phyloP scores from a whole-genome alignment of 2,113 vertebrate species.

The Neotragus pygmaeus region DNA sequence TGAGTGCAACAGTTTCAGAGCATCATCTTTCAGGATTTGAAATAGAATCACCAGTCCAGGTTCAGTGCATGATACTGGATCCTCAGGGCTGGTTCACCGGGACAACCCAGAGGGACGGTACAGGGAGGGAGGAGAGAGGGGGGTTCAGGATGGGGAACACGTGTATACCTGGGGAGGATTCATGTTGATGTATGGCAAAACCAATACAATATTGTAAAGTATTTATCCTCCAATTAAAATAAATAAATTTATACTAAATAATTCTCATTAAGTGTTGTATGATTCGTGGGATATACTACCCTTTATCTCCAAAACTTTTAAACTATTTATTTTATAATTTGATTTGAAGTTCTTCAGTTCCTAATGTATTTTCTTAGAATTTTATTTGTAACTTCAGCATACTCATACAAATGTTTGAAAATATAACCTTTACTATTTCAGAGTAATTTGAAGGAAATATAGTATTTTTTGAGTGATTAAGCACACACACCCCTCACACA shows the following conservation, averaged over 20 bases:
- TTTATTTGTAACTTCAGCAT: background rate
- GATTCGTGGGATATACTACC: background rate
- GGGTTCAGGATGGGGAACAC: too few relatives aligned
- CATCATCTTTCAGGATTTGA: too few relatives aligned
- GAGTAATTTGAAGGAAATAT: background rate
- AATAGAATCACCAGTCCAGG: too few relatives aligned
- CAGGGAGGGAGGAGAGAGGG: too few relatives aligned
- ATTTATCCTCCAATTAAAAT: too few relatives aligned
- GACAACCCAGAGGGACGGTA: too few relatives aligned
- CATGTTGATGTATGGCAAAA: too few relatives aligned
- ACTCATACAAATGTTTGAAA: background rate
- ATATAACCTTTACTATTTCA: background rate
- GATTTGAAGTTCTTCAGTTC: background rate
- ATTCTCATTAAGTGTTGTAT: background rate
- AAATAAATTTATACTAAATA: background rate
- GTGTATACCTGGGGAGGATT: rapidly evolving
- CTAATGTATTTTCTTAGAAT: background rate
- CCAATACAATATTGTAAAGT: too few relatives aligned
- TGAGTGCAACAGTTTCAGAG: too few relatives aligned
- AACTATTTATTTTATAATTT: background rate
- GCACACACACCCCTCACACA: background rate
- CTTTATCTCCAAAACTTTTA: background rate
- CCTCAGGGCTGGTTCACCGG: too few relatives aligned
- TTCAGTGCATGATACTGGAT: too few relatives aligned
- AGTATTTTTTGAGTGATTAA: background rate